Evolutionary conservation across 1,140 invertebrate genomes (phyloP).

Genomic region (Eubasilissa regina): DNA sequence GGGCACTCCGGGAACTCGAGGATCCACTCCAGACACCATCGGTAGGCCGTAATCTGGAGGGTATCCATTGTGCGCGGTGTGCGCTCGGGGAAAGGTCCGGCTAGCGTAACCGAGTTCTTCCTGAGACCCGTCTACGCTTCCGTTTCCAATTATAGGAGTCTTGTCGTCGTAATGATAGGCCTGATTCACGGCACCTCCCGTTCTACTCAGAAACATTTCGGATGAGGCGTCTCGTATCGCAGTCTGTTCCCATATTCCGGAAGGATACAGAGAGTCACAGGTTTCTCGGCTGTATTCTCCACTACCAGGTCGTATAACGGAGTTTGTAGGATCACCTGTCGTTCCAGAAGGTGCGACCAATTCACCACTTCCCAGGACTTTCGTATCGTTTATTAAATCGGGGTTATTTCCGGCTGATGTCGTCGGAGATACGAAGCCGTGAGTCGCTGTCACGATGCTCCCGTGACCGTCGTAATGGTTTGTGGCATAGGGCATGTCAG

Average conservation of each 20-base stretch:
- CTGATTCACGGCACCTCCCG: conserved; percentile 71
- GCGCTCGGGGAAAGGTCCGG: conserved; percentile 72
- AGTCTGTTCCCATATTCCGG: conserved; percentile 78
- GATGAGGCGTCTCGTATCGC: conserved; percentile 69
- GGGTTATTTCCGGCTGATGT: conserved; percentile 83
- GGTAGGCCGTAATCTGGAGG: conserved; percentile 86
- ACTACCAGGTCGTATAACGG: conserved; percentile 71
- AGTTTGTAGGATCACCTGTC: conserved; percentile 53
- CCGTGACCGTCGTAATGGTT: conserved; percentile 77
- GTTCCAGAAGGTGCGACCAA: conserved; percentile 63
- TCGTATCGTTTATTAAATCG: conserved; percentile 86
- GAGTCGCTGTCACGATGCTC: conserved; percentile 74
- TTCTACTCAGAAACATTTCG: conserved; percentile 71
- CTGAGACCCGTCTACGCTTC: conserved; percentile 74
- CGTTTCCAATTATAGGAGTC: conserved; percentile 82
- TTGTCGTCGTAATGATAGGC: conserved; percentile 79
- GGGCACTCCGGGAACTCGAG: conserved; percentile 65
- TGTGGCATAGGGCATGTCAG: conserved; percentile 77
- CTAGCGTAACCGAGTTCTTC: conserved; percentile 73
- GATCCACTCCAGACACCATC: conserved; percentile 71
- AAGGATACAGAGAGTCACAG: conserved; percentile 80
- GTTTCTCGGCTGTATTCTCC: conserved; percentile 81
- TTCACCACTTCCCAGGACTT: conserved; percentile 73
- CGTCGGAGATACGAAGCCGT: conserved; percentile 80
- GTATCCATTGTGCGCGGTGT: conserved; percentile 72